Base-by-base conservation (phyloP, 1,140 invertebrate genomes). In the Drosophila erecta region DNA sequence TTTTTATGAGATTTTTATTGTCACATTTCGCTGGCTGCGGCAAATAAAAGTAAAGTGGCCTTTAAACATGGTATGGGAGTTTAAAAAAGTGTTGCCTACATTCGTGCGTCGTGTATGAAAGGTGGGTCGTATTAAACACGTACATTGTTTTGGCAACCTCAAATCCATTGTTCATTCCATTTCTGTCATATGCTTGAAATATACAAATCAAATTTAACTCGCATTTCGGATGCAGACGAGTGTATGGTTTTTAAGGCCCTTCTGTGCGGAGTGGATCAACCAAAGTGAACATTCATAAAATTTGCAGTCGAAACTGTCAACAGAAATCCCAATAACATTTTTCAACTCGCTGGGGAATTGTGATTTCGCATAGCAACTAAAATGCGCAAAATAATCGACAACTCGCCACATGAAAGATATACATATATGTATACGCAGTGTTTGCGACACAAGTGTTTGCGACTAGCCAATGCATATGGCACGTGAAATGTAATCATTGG, bases 1-100 rank as follows among this genome's bases (percentile, higher is more conserved):
- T 75, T 86, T 87, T 86, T 87, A 86, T 86, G 83, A 76, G 81
- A 76, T 76, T 87, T 85, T 85, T 85, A 86, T 86, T 85, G 81
- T 81, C 77, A 71, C 81, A 86, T 81, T 81, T 79, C 83, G 81
- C 81, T 85, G 81, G 77, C 67, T 85, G 74, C 64, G 77, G 78
- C 66, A 61, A 56, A 85, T 83, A 85, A 85, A 81, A 58, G 72
- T 40, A 75, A 76, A 76, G 61, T 60, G 69, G 67, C 38, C 69
- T 60, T 72, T 60, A 71, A 72, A 41, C 54, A 72, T 51, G 69
- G n/a, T 40, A 55, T 20, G 71, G 11, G 69, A 64, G 58, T 73
- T 55, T 40, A 47, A 74, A 61, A 38, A 50, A 73, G 57, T 54
- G 50, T 38, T 61, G 69, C 69, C 66, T 71, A 71, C 66, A 38